These are phyloP conservation scores for Germaria angustata DNA, from an alignment of 2,888 invertebrate species.

Conservation along the genomic window DNA sequence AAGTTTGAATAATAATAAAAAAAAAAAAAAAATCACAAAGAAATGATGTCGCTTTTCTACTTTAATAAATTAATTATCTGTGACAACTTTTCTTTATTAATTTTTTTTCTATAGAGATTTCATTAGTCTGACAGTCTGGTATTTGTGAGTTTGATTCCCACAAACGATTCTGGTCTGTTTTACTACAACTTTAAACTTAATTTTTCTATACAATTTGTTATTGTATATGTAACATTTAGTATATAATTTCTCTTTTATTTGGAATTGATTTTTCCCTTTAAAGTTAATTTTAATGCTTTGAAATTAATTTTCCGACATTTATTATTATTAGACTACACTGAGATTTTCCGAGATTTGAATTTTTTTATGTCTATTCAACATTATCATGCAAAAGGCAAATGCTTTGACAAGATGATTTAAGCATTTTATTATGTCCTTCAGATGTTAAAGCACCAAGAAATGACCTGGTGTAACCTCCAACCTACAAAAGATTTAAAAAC, in stretches of 20 bases:
- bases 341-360: background rate
- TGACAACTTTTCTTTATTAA: no score
- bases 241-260: background rate
- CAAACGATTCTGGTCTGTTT: no score
- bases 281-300: background rate
- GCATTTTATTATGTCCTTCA: slow-evolving; percentile 49
- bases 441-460: slow-evolving; percentile 48
- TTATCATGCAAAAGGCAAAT: slow-evolving; percentile 6
- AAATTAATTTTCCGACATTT: background rate
- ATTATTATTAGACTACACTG: background rate
- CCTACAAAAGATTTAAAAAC: slow-evolving; percentile 30
- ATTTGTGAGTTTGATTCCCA: no score
- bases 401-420: slow-evolving; percentile 22
- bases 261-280: background rate
- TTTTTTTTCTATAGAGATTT: no score
- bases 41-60: no score
- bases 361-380: slow-evolving; percentile 4
- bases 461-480: slow-evolving; percentile 61
- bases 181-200: no score
- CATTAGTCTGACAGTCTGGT: no score
- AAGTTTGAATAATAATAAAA: background rate
- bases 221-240: no score
- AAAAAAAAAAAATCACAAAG: background rate
- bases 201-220: no score
- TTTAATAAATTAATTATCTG: no score